Evolutionary conservation across 2,113 vertebrate species (phyloP), one percentile per base, ranked within the genome.

Genomic region (Sylvietta virens): DNA sequence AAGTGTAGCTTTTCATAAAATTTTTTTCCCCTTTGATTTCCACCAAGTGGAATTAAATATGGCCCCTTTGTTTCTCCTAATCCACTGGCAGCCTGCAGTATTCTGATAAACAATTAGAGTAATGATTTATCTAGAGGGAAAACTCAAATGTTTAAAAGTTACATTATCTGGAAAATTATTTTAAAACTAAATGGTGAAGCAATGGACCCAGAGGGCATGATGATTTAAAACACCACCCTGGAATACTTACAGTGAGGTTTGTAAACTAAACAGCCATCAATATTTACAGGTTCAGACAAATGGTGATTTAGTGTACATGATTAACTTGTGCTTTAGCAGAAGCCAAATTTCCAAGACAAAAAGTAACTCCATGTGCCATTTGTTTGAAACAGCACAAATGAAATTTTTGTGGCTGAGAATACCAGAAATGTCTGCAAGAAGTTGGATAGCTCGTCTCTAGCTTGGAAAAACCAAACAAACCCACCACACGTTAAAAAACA

Each of bases 121-220:
- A 77, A 92, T 83, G 33, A 95, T 95, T 90, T 94, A 80, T 95
- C 82, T 89, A 71, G 54, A 60, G 76, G 92, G 81, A 94, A 87
- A 92, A 73, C 11, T 10, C 65, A 87, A 83, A 67, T 77, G n/a
- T 89, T 77, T 61, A 90, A 69, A 73, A 81, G 45, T 53, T 84
- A 64, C 23, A 18, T 94, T 95, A 73, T 74, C 62, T 90, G 58
- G 67, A 82, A 96, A 97, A 95, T 84, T 94, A 87, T 92, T 92
- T 94, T 93, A 48, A 54, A 95, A 78, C 54, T 77, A 81, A 92
- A 58, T 69, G 51, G 37, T 81, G 66, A 86, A 88, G 53, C 71
- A 86, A 81, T 91, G 50, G 54, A 73, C 72, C 47, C 39, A 51
- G 51, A 65, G 81, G 71, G 67, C 35, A 66, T 18, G 24, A 15